Percentiles rank a stretch among this genome's conserved stretches.
Evolutionary conservation across 2,888 invertebrate species (phyloP).

Genomic region (Cactoblastis cactorum): DNA sequence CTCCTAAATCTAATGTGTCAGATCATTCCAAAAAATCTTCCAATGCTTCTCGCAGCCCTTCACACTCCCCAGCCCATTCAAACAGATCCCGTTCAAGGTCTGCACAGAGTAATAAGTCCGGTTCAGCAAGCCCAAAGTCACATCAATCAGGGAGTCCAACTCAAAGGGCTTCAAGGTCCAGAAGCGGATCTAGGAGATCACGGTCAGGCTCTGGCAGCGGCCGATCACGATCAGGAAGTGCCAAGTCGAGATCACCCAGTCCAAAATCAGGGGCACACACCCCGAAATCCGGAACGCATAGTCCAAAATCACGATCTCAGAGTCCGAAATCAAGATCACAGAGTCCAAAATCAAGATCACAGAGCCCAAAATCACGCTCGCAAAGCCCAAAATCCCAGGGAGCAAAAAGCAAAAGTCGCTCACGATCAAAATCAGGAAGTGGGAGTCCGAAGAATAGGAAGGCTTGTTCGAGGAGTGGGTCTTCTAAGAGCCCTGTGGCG

Average conservation of each 20-base stretch:
- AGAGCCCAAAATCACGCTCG: constrained; percentile 35
- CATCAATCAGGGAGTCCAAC: constrained; percentile 63
- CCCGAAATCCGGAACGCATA: constrained; percentile 45
- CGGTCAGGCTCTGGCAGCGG: constrained; percentile 48
- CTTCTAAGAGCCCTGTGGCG: constrained; percentile 53
- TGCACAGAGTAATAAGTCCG: constrained; percentile 67
- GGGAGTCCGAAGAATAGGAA: constrained; percentile 51
- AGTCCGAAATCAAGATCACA: constrained; percentile 48
- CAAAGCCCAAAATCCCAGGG: constrained; percentile 34
- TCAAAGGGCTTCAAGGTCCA: constrained; percentile 50
- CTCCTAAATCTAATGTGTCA: constrained; percentile 62
- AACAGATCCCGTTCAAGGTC: constrained; percentile 60
- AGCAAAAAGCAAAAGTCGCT: constrained; percentile 46
- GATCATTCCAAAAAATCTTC: constrained; percentile 55
- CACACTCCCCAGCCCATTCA: constrained; percentile 63
- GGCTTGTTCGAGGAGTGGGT: constrained; percentile 46
- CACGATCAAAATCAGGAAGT: constrained; percentile 69
- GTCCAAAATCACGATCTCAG: constrained; percentile 48
- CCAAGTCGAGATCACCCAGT: constrained; percentile 52
- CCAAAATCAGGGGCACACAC: constrained; percentile 42
- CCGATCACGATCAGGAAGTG: constrained; percentile 49
- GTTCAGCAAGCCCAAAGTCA: constrained; percentile 65
- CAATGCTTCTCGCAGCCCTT: constrained; percentile 62
- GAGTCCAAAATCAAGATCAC: constrained; percentile 46
- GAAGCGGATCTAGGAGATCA: constrained; percentile 57